Evolutionary conservation across 2,888 invertebrate species (phyloP).

Genomic region (Alentia gelatinosa): DNA sequence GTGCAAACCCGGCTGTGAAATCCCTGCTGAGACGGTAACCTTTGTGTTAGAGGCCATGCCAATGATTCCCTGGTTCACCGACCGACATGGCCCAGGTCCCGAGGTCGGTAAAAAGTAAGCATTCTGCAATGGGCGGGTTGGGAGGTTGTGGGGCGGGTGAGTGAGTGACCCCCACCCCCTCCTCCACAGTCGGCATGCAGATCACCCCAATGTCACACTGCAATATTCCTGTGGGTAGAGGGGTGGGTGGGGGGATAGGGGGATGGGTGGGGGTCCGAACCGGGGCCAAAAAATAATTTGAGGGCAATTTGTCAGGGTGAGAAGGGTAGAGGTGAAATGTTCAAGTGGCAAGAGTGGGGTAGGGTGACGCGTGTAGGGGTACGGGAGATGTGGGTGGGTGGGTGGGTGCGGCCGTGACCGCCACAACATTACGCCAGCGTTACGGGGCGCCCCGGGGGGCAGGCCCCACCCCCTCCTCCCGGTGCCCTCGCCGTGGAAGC

Average conservation of each 20-base stretch:
- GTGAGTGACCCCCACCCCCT: too few species aligned
- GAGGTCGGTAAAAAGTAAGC: too few species aligned
- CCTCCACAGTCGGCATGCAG: too few species aligned
- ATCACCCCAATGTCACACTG: not conserved
- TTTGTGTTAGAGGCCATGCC: not conserved
- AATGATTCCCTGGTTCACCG: not conserved
- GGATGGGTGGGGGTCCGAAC: not conserved
- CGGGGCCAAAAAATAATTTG: conserved; percentile 26
- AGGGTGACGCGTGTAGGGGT: not conserved
- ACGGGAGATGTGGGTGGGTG: not conserved
- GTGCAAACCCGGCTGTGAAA: not conserved
- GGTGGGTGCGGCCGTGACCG: not conserved
- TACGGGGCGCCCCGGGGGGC: not conserved
- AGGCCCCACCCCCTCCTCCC: too few species aligned
- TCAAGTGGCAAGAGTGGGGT: conserved; percentile 5
- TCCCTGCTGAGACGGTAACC: not conserved
- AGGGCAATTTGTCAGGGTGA: conserved; percentile 43
- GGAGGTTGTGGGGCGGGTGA: too few species aligned
- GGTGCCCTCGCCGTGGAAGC: too few species aligned
- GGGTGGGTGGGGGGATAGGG: not conserved
- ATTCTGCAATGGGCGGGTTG: too few species aligned
- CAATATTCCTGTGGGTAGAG: not conserved
- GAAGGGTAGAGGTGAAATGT: conserved; percentile 43
- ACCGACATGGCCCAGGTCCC: too few species aligned
- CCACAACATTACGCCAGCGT: conserved; percentile 18